These are phyloP conservation scores for Anguilla obscura DNA, from an alignment of 2,797 vertebrate genomes.

Conservation along the genomic window DNA sequence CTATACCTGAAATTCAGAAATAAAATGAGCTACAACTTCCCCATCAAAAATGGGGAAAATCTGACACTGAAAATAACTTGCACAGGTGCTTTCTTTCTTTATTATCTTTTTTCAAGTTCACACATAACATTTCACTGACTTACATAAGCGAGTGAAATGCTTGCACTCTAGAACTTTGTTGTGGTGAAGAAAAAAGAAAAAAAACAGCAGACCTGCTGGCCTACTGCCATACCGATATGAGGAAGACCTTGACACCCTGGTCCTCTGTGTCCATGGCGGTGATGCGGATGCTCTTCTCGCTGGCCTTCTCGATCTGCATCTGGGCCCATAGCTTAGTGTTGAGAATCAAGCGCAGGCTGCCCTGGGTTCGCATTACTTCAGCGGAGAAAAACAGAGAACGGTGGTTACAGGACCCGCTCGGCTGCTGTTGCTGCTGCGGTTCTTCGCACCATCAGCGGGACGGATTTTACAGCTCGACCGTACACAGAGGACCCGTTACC, in stretches of 20 bases:
- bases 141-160: neutral
- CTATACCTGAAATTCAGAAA: too few species aligned
- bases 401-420: neutral
- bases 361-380: slow-evolving; percentile 98
- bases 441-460: neutral
- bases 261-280: slow-evolving; percentile 98
- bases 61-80: too few species aligned
- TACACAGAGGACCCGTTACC: slow-evolving; percentile 60
- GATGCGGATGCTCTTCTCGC: slow-evolving; percentile 96
- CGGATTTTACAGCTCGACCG: too few species aligned
- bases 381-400: neutral
- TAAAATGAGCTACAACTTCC: too few species aligned
- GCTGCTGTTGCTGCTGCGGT: neutral
- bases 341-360: slow-evolving; percentile 93
- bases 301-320: slow-evolving; percentile 99
- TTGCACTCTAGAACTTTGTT: neutral
- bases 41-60: too few species aligned
- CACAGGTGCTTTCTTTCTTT: too few species aligned
- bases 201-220: neutral
- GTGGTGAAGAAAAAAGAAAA: neutral
- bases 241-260: slow-evolving; percentile 97
- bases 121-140: neutral
- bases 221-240: slow-evolving; percentile 85
- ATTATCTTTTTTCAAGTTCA: too few species aligned
- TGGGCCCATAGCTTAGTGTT: slow-evolving; percentile 99